Conservation (phyloP, 2,888 invertebrate genomes). For the Melinaea marsaeus region DNA sequence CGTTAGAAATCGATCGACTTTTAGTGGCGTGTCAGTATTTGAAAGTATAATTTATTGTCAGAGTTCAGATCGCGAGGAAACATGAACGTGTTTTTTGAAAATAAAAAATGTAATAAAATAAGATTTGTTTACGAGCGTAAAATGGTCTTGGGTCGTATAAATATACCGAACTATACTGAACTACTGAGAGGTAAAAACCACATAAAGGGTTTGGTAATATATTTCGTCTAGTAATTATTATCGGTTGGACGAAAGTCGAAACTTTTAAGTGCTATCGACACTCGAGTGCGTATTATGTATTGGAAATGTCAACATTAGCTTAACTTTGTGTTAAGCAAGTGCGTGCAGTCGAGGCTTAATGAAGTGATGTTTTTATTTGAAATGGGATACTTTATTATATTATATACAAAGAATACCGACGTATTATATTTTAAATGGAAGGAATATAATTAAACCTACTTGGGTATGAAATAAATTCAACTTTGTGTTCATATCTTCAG, state of each 20-base stretch:
- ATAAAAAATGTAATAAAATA: conserved; percentile 75
- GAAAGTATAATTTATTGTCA: conserved; percentile 76
- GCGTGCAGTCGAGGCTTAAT: conserved; percentile 5
- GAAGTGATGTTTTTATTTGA: neutral
- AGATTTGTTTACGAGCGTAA: conserved; percentile 75
- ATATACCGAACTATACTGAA: conserved; percentile 43
- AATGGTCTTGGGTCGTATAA: conserved; percentile 65
- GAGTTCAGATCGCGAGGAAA: conserved; percentile 74
- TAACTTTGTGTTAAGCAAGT: conserved; percentile 36
- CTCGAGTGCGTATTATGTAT: conserved; percentile 67
- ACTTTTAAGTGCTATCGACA: conserved; percentile 55
- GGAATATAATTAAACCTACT: too few species aligned
- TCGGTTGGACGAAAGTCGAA: conserved; percentile 66
- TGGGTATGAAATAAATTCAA: too few species aligned
- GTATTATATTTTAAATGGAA: too few species aligned
- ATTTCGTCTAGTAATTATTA: conserved; percentile 71
- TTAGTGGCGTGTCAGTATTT: conserved; percentile 77
- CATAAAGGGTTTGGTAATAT: conserved; percentile 65
- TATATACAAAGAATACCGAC: too few species aligned
- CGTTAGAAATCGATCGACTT: conserved; percentile 77
- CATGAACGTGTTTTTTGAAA: conserved; percentile 72
- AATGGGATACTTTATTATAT: too few species aligned
- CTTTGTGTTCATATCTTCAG: too few species aligned
- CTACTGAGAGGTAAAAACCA: conserved; percentile 31
- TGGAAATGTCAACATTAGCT: conserved; percentile 65